phyloP scores from a whole-genome alignment of 2,888 invertebrate genomes.

The Tetragonisca angustula region DNA sequence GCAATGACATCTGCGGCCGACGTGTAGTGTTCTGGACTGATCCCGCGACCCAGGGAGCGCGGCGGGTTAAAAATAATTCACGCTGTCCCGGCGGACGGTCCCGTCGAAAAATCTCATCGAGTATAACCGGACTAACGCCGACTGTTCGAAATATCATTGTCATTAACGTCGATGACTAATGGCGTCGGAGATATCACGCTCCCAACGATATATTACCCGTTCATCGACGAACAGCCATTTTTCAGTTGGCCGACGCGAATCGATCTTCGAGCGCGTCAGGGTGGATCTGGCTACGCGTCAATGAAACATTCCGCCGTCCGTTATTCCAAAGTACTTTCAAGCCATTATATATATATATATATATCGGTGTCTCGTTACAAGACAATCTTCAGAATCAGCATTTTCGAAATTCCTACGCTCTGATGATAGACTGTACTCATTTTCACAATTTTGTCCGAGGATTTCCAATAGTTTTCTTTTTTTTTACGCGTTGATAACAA shows the following conservation, averaged over 20 bases:
- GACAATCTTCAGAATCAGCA: too few relatives aligned
- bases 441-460: not conserved
- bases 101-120: slow-evolving; percentile 11
- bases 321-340: not conserved
- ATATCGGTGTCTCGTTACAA: not conserved
- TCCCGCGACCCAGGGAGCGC: not conserved
- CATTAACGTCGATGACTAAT: slow-evolving; percentile 34
- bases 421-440: not conserved
- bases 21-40: slow-evolving; percentile 15
- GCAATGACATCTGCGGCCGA: slow-evolving; percentile 1
- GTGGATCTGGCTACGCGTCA: not conserved
- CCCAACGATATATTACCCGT: slow-evolving; percentile 19
- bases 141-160: slow-evolving; percentile 8
- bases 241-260: not conserved
- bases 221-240: slow-evolving; percentile 23
- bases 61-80: slow-evolving; percentile 19
- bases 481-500: not conserved
- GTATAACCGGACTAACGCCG: not conserved
- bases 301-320: slow-evolving; percentile 6
- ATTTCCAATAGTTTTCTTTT: not conserved
- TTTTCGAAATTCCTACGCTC: not conserved
- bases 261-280: not conserved
- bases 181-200: slow-evolving; percentile 6
- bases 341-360: not conserved
- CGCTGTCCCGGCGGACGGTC: not conserved